Evolutionary conservation across 2,797 vertebrate species (phyloP).

Genomic region (Ispidina picta): DNA sequence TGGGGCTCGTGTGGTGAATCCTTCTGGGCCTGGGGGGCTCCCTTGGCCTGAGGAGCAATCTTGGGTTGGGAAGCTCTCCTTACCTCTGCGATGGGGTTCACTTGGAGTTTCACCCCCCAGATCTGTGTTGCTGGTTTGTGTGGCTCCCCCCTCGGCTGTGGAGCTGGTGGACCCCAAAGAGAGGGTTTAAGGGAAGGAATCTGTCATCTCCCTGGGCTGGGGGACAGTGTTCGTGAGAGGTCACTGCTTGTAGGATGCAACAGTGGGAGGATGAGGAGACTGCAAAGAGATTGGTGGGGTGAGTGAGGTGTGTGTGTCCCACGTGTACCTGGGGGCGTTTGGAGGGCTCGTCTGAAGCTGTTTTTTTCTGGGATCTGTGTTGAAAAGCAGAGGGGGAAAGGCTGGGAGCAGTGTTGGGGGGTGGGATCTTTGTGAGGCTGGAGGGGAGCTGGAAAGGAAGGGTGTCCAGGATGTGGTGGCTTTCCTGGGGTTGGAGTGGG

Average conservation of each 20-base stretch:
- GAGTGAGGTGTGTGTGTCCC: too few species aligned
- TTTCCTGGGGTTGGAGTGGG: slow-evolving; percentile 11
- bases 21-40: accelerated
- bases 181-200: not conserved
- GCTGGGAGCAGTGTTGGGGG: not conserved
- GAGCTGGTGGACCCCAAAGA: not conserved
- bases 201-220: not conserved
- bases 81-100: too few species aligned
- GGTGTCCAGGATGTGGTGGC: slow-evolving; percentile 18
- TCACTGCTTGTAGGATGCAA: accelerated
- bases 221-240: not conserved
- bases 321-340: not conserved
- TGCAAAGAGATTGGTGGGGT: not conserved
- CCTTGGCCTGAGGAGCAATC: not conserved
- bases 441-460: not conserved
- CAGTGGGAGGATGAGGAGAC: not conserved
- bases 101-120: not conserved
- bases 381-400: not conserved
- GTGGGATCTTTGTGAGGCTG: not conserved
- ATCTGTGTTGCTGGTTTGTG: too few species aligned
- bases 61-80: not conserved
- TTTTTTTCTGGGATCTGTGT: not conserved
- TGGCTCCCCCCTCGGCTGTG: not conserved
- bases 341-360: not conserved
- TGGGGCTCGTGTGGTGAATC: not conserved